phyloP scores from a whole-genome alignment of 2,113 vertebrate genomes.

The Tetraodon nigroviridis region DNA sequence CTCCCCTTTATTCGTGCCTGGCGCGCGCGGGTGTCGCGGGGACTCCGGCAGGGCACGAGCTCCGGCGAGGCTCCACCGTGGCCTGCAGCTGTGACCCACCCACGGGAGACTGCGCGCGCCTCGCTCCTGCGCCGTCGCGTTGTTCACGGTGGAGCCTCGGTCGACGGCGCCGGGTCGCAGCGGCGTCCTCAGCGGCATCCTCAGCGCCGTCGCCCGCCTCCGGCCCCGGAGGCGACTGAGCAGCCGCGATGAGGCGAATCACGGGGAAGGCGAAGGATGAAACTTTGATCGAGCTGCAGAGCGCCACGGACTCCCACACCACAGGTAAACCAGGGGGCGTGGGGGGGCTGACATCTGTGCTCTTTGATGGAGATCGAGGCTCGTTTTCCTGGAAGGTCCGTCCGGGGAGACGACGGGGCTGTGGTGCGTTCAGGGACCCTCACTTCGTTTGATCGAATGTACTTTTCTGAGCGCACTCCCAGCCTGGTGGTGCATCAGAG shows the following conservation, averaged over 20 bases:
- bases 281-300: constrained; percentile 74
- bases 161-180: neutral
- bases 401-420: no score
- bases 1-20: constrained; percentile 57
- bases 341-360: neutral
- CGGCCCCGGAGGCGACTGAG: constrained; percentile 23
- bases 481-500: no score
- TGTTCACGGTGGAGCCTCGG: neutral
- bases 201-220: neutral
- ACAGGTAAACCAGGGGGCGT: constrained; percentile 46
- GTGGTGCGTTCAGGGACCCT: no score
- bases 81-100: neutral
- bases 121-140: neutral
- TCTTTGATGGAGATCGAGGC: neutral
- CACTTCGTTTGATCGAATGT: no score
- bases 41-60: constrained; percentile 18
- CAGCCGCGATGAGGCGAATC: constrained; percentile 68
- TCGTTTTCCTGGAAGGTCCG: neutral
- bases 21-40: constrained; percentile 1
- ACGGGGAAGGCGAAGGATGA: constrained; percentile 71
- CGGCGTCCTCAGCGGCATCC: constrained; percentile 31
- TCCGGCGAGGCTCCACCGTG: neutral
- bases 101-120: neutral
- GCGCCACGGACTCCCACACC: constrained; percentile 49
- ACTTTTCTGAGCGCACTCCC: no score